Evolutionary conservation across 92 coral and sea anemone species (phyloP).

Genomic region (Galaxea fascicularis): DNA sequence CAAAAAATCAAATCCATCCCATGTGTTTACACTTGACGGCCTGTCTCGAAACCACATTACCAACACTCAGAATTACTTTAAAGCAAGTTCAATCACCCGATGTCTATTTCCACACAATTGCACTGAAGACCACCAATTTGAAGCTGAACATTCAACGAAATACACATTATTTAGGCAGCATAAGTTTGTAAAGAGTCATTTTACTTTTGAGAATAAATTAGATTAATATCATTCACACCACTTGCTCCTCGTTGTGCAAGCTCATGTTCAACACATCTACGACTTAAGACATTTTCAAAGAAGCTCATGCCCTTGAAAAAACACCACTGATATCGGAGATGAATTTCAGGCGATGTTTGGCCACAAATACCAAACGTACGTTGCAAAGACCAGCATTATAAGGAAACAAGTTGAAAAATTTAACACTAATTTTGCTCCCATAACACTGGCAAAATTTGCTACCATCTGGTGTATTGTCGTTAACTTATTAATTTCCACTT

Average conservation of each 20-base stretch:
- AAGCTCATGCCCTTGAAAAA: background rate
- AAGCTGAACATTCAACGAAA: background rate
- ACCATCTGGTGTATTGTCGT: constrained; percentile 7
- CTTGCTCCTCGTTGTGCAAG: background rate
- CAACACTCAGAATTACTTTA: background rate
- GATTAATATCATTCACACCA: constrained; percentile 12
- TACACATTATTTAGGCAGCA: background rate
- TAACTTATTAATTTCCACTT: constrained; percentile 47
- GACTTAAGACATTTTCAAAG: background rate
- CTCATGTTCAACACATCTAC: background rate
- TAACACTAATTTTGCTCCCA: background rate
- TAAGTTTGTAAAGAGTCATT: background rate
- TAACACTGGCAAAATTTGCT: constrained; percentile 9
- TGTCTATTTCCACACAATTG: background rate
- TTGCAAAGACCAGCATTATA: background rate
- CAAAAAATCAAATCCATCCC: constrained; percentile 11
- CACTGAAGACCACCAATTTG: background rate
- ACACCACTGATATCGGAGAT: no score
- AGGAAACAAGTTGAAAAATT: background rate
- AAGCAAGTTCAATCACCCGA: background rate
- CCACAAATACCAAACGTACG: constrained; percentile 1
- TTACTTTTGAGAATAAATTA: constrained; percentile 18
- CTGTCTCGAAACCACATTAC: background rate
- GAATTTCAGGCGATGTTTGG: background rate
- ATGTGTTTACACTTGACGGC: constrained; percentile 27